Conservation (phyloP, 2,797 vertebrate species). For the Semotilus atromaculatus region DNA sequence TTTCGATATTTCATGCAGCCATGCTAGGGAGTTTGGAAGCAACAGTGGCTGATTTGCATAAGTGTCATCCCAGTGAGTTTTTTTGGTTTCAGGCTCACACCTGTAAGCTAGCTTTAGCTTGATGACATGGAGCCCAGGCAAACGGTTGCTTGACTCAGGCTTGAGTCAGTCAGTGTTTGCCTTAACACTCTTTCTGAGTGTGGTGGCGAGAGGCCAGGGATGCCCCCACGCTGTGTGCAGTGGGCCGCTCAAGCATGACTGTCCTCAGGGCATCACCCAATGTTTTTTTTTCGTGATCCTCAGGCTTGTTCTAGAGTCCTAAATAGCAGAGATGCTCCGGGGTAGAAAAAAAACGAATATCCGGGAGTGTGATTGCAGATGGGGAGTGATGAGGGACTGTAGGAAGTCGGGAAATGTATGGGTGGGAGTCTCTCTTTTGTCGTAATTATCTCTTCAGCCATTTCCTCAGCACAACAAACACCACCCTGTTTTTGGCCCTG, state of each 20-base stretch:
- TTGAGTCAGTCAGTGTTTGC: slow-evolving; percentile 57
- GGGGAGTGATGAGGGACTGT: slow-evolving; percentile 17
- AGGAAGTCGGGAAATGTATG: slow-evolving; percentile 41
- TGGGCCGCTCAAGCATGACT: slow-evolving; percentile 13
- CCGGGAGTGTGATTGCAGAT: slow-evolving; percentile 16
- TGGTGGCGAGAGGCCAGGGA: slow-evolving; percentile 43
- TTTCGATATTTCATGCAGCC: background rate
- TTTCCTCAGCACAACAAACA: slow-evolving; percentile 43
- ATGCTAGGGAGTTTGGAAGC: background rate
- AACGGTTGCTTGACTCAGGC: slow-evolving; percentile 25
- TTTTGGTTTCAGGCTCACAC: background rate
- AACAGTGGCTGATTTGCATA: background rate
- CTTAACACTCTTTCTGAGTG: slow-evolving; percentile 39
- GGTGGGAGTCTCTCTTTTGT: slow-evolving; percentile 23
- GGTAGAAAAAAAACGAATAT: background rate
- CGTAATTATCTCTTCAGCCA: slow-evolving; percentile 50
- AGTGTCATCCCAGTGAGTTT: background rate
- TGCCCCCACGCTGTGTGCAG: slow-evolving; percentile 41
- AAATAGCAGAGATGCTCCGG: background rate
- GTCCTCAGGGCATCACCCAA: slow-evolving; percentile 35
- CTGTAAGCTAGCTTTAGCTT: background rate
- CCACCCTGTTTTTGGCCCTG: slow-evolving; percentile 26
- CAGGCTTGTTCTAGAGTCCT: slow-evolving; percentile 13
- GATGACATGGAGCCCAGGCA: background rate
- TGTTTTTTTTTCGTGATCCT: background rate